Percentiles rank a stretch among this genome's conserved stretches.
Conservation (phyloP, 2,113 vertebrate genomes). For the Aphelocoma coerulescens region DNA sequence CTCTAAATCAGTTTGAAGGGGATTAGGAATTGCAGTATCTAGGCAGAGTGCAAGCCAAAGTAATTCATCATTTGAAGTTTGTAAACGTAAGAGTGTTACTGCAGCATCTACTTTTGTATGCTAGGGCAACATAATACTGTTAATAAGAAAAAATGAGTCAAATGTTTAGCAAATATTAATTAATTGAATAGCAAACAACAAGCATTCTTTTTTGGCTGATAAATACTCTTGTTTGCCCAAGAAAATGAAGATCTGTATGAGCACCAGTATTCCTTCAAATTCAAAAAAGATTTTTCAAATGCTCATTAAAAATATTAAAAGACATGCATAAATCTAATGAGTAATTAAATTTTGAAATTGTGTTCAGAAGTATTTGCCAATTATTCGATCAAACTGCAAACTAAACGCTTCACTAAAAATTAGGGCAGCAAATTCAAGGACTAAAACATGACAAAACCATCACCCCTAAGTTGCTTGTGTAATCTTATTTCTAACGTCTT, state of each 20-base stretch:
- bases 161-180: constrained; percentile 43
- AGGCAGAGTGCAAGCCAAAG: background rate
- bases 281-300: background rate
- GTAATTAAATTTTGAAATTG: constrained; percentile 51
- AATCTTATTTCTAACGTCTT: background rate
- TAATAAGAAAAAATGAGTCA: constrained; percentile 20
- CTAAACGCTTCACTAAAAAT: background rate
- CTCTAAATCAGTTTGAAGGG: background rate
- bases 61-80: background rate
- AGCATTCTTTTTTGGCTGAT: constrained; percentile 18
- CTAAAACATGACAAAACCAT: background rate
- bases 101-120: background rate
- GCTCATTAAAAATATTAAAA: background rate
- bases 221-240: constrained; percentile 1
- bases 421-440: background rate
- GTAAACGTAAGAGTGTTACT: background rate
- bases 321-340: background rate
- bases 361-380: constrained; percentile 40
- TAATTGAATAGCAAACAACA: background rate
- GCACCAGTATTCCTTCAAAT: background rate
- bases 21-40: background rate
- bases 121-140: background rate
- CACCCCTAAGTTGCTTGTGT: background rate
- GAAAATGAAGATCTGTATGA: constrained; percentile 3
- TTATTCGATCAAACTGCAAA: background rate